Evolutionary conservation across 1,140 invertebrate species (phyloP).

Genomic region (Monomorium pharaonis): DNA sequence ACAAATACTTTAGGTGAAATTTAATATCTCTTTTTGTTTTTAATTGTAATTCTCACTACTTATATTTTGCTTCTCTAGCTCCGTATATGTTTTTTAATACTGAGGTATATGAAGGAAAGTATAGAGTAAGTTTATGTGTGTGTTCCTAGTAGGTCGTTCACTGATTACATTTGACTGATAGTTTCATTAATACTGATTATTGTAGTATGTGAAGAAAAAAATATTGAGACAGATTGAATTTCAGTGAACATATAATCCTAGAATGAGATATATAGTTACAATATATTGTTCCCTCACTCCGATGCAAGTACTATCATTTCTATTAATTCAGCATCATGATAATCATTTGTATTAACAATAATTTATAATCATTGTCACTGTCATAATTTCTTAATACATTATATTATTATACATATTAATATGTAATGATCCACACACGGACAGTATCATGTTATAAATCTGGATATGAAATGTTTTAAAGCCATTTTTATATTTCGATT

Average conservation of each 20-base stretch:
- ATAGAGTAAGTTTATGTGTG: constrained; percentile 5
- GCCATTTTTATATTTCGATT: no score
- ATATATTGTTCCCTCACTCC: not conserved
- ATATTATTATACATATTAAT: not conserved
- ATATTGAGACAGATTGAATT: constrained; percentile 17
- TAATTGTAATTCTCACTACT: constrained; percentile 54
- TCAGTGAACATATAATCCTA: constrained; percentile 5
- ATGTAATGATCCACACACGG: not conserved
- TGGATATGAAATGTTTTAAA: no score
- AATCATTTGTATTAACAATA: not conserved
- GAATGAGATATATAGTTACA: not conserved
- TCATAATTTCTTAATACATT: not conserved
- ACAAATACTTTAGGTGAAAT: constrained; percentile 78
- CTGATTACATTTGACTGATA: not conserved
- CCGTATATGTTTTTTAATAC: constrained; percentile 52
- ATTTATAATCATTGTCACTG: not conserved
- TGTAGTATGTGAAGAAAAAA: not conserved
- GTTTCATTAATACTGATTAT: constrained; percentile 9
- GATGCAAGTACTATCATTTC: constrained; percentile 1
- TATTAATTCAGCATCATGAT: constrained; percentile 16
- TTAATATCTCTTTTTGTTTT: constrained; percentile 81
- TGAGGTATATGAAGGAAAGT: constrained; percentile 18
- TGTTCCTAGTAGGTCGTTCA: not conserved
- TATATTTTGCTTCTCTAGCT: constrained; percentile 41
- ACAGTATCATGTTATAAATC: no score